Conservation (phyloP, 2,113 vertebrate genomes). For the Pomatostomus ruficeps region DNA sequence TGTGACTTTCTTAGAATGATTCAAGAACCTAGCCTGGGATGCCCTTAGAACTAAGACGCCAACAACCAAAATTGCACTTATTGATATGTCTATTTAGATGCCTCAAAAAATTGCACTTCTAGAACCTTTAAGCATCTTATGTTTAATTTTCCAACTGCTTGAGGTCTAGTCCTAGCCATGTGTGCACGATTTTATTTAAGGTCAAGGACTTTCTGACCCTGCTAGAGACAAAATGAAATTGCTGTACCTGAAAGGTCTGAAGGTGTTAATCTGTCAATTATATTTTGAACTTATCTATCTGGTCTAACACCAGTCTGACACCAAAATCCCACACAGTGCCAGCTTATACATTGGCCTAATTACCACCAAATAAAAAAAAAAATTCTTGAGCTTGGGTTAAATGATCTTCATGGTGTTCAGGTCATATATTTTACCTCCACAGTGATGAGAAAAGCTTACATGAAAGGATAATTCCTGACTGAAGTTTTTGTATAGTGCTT, state of each 20-base stretch:
- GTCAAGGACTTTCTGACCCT: background rate
- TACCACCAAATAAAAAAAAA: no score
- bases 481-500: background rate
- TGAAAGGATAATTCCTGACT: background rate
- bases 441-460: background rate
- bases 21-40: background rate
- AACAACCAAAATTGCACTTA: background rate
- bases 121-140: rapidly evolving
- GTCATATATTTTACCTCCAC: background rate
- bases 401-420: background rate
- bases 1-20: background rate
- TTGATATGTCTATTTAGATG: background rate
- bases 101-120: rapidly evolving
- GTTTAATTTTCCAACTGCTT: background rate
- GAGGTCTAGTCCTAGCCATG: background rate
- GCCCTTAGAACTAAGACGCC: background rate
- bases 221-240: background rate
- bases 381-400: background rate
- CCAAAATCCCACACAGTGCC: background rate
- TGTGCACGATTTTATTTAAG: background rate
- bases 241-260: background rate
- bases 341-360: background rate
- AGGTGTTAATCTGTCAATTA: background rate
- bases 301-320: background rate
- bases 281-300: background rate